phyloP scores from a whole-genome alignment of 1,140 invertebrate genomes.

The Heliconius hewitsoni region DNA sequence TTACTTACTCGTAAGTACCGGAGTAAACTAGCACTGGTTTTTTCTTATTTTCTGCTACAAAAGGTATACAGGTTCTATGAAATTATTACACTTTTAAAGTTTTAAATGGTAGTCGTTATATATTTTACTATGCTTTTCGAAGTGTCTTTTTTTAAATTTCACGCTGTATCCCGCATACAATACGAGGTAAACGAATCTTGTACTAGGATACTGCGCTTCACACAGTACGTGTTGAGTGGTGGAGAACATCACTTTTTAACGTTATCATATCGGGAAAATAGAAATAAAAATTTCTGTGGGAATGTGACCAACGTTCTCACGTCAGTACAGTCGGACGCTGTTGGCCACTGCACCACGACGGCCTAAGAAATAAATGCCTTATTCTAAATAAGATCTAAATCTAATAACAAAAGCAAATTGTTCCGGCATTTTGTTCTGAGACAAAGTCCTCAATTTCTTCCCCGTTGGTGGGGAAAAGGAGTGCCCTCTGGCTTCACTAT shows the following conservation, averaged over 20 bases:
- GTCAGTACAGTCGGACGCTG: too few species aligned
- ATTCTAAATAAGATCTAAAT: too few species aligned
- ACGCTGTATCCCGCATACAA: too few species aligned
- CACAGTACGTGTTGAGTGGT: background rate
- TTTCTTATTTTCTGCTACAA: background rate
- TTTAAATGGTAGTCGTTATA: too few species aligned
- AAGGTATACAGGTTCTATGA: background rate
- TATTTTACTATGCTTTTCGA: too few species aligned
- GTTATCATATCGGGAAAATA: background rate
- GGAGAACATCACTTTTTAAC: background rate
- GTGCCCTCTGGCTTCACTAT: constrained; percentile 85
- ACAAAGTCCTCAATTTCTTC: constrained; percentile 87
- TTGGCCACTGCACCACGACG: too few species aligned
- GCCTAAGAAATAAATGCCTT: too few species aligned
- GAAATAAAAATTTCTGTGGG: background rate
- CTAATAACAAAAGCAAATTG: background rate
- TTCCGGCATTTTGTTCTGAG: constrained; percentile 54
- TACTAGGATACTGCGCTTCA: background rate
- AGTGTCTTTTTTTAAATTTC: too few species aligned
- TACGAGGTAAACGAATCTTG: background rate
- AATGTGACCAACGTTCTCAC: background rate
- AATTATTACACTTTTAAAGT: background rate
- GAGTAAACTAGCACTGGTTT: background rate
- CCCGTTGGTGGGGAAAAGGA: constrained; percentile 90
- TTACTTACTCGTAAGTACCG: background rate